Conservation (phyloP, 2,888 invertebrate genomes). For the Dusona sp. region DNA sequence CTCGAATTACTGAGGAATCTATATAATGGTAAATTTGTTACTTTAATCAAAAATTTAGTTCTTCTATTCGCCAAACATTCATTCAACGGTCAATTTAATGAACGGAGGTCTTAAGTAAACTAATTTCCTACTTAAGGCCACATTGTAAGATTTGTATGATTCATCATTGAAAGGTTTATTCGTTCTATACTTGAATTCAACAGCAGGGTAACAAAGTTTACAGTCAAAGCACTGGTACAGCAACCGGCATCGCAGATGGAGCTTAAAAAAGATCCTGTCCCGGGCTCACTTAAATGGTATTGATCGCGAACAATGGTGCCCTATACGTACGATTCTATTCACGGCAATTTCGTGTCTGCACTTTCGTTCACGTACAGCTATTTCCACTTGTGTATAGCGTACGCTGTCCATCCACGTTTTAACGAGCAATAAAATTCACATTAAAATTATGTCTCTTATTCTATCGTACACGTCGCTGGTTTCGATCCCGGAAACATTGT, state of each 20-base stretch:
- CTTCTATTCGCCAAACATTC: neutral
- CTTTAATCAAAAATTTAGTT: neutral
- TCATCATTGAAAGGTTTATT: neutral
- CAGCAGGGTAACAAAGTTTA: neutral
- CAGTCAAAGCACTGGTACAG: neutral
- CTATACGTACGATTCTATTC: slow-evolving; percentile 16
- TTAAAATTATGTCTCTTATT: neutral
- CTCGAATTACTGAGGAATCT: neutral
- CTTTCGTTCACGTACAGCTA: neutral
- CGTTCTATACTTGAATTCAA: neutral
- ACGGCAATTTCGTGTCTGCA: neutral
- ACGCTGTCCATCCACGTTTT: neutral
- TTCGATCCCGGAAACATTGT: neutral
- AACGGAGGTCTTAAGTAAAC: too few relatives aligned
- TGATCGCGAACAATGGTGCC: slow-evolving; percentile 15
- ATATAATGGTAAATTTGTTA: too few relatives aligned
- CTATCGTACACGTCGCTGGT: neutral
- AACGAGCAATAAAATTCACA: slow-evolving; percentile 12
- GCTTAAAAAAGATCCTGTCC: neutral
- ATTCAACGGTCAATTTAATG: neutral
- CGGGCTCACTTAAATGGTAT: slow-evolving; percentile 5
- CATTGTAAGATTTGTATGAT: neutral
- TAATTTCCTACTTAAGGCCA: too few relatives aligned
- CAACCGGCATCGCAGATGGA: neutral
- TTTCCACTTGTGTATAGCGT: slow-evolving; percentile 1